Base-by-base conservation (phyloP, 2,888 invertebrate genomes). In the Drymonia ruficornis region DNA sequence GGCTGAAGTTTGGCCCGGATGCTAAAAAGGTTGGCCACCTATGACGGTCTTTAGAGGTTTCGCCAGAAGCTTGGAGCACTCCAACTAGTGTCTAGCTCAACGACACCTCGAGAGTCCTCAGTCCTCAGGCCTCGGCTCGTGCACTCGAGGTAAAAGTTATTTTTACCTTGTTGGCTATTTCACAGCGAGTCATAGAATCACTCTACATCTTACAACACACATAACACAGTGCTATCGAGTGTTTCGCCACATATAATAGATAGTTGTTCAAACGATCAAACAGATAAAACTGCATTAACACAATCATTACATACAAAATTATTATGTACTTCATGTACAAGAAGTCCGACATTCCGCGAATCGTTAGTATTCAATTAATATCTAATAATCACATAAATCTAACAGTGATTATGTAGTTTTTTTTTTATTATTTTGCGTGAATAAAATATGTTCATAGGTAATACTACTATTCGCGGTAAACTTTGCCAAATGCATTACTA, bases 261-360 rank as follows among this genome's bases (percentile, higher is more conserved):
- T 34, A 47, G 47, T 47, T 47, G 47, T 47, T 34, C 47, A 47
- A 47, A 47, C 47, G 47, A 47, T 47, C 31, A 34, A 47, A 47
- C 28, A 47, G 47, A 47, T 47, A 47, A 45, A 45, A 47, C 34
- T 47, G 34, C 34, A 47, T 18, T 34, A 47, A 34, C 29, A 47
- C 34, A 34, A 34, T 47, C 45, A 45, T 45, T 45, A 45, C 45
- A 45, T 28, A 45, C 28, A 45, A 28, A 45, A 45, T 45, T 28
- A 28, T 45, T 28, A 45, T 45, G 23, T 45, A 44, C 44, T 7
- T 42, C 18, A 13, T 43, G 18, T 43, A 28, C 23, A 45, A 28
- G 8, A 23, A 45, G 45, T 28, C 28, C 1, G 28, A 28, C 45
- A 45, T 45, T 44, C 43, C 45, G 45, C 12, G 28, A 28, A 45